These are phyloP conservation scores for Papilio xuthus DNA, from an alignment of 1,140 invertebrate species.

Conservation along the genomic window DNA sequence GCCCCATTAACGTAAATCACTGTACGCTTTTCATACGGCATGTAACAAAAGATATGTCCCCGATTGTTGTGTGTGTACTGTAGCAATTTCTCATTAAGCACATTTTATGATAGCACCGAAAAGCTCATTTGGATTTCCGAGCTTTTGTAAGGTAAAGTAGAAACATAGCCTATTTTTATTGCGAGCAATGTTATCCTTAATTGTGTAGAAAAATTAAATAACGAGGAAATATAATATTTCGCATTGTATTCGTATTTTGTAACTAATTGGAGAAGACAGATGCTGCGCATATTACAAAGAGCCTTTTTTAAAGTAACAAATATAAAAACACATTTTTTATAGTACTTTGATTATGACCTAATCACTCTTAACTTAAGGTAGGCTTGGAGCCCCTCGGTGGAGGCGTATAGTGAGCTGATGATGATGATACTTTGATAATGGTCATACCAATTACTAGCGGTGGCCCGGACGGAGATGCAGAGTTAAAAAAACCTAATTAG, in stretches of 20 bases:
- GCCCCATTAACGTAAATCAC: slow-evolving; percentile 14
- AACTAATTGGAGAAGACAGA: background rate
- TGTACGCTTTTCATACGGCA: slow-evolving; percentile 10
- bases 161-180: slow-evolving; percentile 3
- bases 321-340: too few relatives aligned
- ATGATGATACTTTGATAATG: too few relatives aligned
- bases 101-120: slow-evolving; percentile 17
- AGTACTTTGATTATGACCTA: too few relatives aligned
- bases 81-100: slow-evolving; percentile 20
- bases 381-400: too few relatives aligned
- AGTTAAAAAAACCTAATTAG: too few relatives aligned
- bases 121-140: slow-evolving; percentile 22
- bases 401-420: too few relatives aligned
- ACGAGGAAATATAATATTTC: background rate
- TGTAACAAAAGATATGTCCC: slow-evolving; percentile 22
- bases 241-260: background rate
- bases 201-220: background rate
- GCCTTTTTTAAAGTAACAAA: background rate
- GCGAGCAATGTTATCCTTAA: background rate
- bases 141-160: slow-evolving; percentile 26
- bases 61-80: background rate
- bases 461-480: too few relatives aligned
- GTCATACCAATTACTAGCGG: too few relatives aligned
- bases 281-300: background rate
- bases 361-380: too few relatives aligned